Base-by-base conservation (phyloP, 2,113 vertebrate genomes). In the Erinaceus europaeus region DNA sequence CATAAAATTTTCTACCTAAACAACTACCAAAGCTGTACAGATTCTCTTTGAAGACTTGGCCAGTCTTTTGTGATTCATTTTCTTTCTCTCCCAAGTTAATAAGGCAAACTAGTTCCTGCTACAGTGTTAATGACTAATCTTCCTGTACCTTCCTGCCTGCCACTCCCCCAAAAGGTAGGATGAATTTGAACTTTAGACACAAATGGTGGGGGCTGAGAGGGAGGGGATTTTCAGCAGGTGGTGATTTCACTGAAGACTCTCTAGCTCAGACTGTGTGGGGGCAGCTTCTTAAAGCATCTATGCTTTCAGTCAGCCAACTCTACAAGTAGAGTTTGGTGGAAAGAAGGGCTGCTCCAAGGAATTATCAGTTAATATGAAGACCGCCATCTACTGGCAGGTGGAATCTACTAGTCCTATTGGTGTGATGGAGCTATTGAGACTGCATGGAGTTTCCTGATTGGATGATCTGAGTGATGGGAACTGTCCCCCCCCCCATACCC, bases 341-440 rank as follows among this genome's bases (percentile, higher is more conserved):
- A 84, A 89, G 64, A 62, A 90, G 46, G 81, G 76, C 67, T 29
- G 34, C 10, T 73, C 65, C 23, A 20, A 50, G 0, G 10, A 91
- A 38, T 4, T 84, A 44, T 23, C 88, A 81, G 75, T 91, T 88
- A 78, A 50, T 79, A 83, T 75, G 88, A 82, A 93, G 94, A 90
- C 86, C 48, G 88, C 90, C 93, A 94, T 89, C 94, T 94, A 88
- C 93, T 91, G 93, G 94, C 55, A 59, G 90, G 67, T 55, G 80
- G 53, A 23, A 55, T 71, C 85, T 88, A 55, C 6, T 18, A 36
- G 86, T 21, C 76, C 80, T 48, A 32, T 82, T 34, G 36, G 48
- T 57, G 68, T 20, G 9, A 23, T n/a, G 17, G 50, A 76, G n/a
- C 36, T 36, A 27, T 3, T 64, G 40, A 9, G 55, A 13, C 36